These are phyloP conservation scores for Hartigia nigra DNA, from an alignment of 2,888 invertebrate species.

Conservation along the genomic window DNA sequence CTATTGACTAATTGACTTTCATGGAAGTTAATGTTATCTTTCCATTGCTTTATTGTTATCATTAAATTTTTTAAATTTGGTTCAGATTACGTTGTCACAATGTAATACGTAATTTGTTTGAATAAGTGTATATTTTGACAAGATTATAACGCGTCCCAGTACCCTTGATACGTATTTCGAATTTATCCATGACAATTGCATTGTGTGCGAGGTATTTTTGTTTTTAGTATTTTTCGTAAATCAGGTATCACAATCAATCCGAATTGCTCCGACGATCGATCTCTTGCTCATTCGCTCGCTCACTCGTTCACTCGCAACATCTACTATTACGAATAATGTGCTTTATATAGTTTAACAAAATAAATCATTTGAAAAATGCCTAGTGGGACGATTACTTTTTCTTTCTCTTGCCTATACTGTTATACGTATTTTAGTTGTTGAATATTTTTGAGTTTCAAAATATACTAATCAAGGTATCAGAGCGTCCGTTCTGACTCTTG, in stretches of 20 bases:
- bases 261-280: neutral
- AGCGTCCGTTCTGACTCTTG: neutral
- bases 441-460: neutral
- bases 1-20: neutral
- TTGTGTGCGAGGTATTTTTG: neutral
- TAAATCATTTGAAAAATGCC: conserved; percentile 48
- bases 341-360: conserved; percentile 58
- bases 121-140: neutral
- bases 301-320: conserved; percentile 49
- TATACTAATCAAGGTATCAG: neutral
- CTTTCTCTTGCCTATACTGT: neutral
- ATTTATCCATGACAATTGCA: neutral
- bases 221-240: neutral
- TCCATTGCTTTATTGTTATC: too few species aligned
- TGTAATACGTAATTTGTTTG: neutral
- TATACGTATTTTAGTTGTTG: neutral
- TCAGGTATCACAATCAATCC: neutral
- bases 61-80: neutral
- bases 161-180: neutral
- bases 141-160: neutral
- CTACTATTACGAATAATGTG: conserved; percentile 52
- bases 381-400: neutral
- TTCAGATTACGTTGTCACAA: neutral
- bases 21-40: neutral
- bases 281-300: conserved; percentile 43